Conservation (phyloP, 2,888 invertebrate genomes). For the Abscondita cerata region DNA sequence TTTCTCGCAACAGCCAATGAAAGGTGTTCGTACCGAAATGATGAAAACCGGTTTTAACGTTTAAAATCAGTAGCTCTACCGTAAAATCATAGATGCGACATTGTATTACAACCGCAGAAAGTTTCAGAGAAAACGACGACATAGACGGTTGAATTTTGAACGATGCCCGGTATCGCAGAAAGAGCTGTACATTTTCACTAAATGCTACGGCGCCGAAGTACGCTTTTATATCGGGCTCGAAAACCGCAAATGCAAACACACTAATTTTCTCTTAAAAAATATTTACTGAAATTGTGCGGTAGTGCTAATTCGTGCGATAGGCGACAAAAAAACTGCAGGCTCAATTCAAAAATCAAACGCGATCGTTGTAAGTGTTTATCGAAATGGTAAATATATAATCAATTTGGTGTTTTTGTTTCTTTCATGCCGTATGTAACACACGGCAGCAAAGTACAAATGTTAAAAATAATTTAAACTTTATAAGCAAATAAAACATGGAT, state of each 20-base stretch:
- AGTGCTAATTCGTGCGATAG: no score
- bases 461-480: slow-evolving; percentile 30
- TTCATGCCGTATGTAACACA: slow-evolving; percentile 6
- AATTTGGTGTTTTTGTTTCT: slow-evolving; percentile 5
- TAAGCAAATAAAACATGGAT: slow-evolving; percentile 35
- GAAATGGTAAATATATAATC: not conserved
- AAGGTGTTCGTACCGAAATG: slow-evolving; percentile 41
- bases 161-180: not conserved
- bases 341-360: slow-evolving; percentile 16
- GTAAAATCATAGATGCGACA: not conserved
- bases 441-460: slow-evolving; percentile 35
- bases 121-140: slow-evolving; percentile 13
- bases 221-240: slow-evolving; percentile 15
- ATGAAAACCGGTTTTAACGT: not conserved
- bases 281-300: slow-evolving; percentile 22
- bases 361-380: no score
- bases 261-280: not conserved
- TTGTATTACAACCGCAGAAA: not conserved
- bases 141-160: slow-evolving; percentile 22
- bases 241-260: slow-evolving; percentile 10
- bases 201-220: slow-evolving; percentile 3
- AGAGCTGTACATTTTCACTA: slow-evolving; percentile 9
- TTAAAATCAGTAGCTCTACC: not conserved
- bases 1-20: slow-evolving; percentile 34
- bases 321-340: no score